Base-by-base conservation (phyloP, 2,113 vertebrate species). In the Myrmophylax atrothorax region DNA sequence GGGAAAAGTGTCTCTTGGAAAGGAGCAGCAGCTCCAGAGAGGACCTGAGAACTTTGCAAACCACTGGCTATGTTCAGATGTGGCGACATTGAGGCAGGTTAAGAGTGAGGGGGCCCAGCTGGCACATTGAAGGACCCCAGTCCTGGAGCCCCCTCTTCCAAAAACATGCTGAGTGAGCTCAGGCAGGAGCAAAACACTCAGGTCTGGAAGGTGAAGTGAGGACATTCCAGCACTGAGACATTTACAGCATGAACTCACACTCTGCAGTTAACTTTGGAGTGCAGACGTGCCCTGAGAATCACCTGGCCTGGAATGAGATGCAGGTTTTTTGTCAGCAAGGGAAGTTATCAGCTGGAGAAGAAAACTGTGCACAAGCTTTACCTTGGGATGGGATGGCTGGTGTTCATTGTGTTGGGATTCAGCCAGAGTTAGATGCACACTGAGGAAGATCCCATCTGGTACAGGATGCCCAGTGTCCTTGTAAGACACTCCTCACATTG, bases 201-300 rank as follows among this genome's bases (percentile, higher is more conserved):
- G 4, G 8, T 46, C 28, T 86, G 76, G 56, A 73, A 87, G 94
- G 88, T 89, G 83, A 96, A 86, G 72, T 10, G 80, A 94, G 93
- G 89, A 89, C 84, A 42, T 77, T 58, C 58, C 46, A 5, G 50
- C 86, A 15, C 16, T 64, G 44, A 58, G 37, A 83, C 40, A 86
- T 92, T 73, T 94, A 31, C 59, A 91, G 40, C 76, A 23, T 25
- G 72, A 81, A 50, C 72, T 91, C 59, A 7, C 44, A 12, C 31
- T 69, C 76, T 70, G 84, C 68, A 66, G 68, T 58, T 77, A 80
- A 74, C 72, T 89, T 90, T 62, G 0, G 0, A 90, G 91, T 52
- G 67, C 63, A 67, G 79, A 76, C 2, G 0, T 87, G 91, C 75
- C 58, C 40, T 90, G 69, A 92, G 82, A 87, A 31, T 78, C n/a